Evolutionary conservation across 2,888 invertebrate species (phyloP).

Genomic region (Cryptus viduatorius): DNA sequence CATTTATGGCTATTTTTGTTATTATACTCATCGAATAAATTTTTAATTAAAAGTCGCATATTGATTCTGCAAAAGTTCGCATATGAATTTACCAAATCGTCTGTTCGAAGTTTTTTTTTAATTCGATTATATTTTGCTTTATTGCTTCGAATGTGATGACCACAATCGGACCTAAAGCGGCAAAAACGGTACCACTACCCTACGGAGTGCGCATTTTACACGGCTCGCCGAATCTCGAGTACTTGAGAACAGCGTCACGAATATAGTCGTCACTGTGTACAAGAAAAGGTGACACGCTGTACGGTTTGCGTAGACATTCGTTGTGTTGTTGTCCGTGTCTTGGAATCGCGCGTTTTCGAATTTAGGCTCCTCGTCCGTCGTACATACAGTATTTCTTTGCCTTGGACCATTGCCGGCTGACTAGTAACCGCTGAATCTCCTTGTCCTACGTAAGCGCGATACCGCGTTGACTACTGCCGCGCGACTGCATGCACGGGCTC

Average conservation of each 20-base stretch:
- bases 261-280: neutral
- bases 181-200: too few relatives aligned
- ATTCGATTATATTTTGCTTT: too few relatives aligned
- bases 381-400: neutral
- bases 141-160: too few relatives aligned
- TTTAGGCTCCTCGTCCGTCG: neutral
- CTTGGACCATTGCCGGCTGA: neutral
- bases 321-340: neutral
- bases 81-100: too few relatives aligned
- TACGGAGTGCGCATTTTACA: neutral
- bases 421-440: conserved; percentile 1
- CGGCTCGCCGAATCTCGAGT: neutral
- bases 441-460: neutral
- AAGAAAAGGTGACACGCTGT: neutral
- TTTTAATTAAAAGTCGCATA: too few relatives aligned
- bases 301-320: neutral
- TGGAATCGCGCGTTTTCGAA: conserved; percentile 1
- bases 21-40: too few relatives aligned
- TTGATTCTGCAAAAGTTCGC: too few relatives aligned
- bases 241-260: conserved; percentile 23
- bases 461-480: neutral
- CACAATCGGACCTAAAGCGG: too few relatives aligned
- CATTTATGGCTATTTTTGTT: too few relatives aligned
- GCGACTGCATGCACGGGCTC: conserved; percentile 3
- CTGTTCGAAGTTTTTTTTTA: too few relatives aligned